phyloP scores from a whole-genome alignment of 2,888 invertebrate species.

The Parochlus steinenii region DNA sequence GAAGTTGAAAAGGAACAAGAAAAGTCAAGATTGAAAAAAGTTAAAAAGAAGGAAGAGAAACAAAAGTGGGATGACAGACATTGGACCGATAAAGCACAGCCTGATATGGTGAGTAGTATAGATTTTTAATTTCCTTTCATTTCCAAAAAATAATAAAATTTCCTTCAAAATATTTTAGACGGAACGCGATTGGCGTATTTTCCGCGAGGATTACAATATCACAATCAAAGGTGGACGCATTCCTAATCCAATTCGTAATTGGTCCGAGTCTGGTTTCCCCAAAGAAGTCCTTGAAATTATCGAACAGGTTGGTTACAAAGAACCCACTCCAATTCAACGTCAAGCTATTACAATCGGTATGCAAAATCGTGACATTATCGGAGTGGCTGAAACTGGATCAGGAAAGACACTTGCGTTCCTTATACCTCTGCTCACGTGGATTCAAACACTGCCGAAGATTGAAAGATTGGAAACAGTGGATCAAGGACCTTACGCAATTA shows the following conservation, averaged over 20 bases:
- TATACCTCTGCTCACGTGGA: slow-evolving; percentile 94
- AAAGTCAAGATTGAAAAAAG: slow-evolving; percentile 78
- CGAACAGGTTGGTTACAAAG: slow-evolving; percentile 87
- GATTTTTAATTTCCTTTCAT: no score
- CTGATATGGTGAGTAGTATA: no score
- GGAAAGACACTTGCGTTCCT: slow-evolving; percentile 98
- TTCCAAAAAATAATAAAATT: no score
- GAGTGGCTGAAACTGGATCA: slow-evolving; percentile 97
- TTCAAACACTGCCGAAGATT: slow-evolving; percentile 91
- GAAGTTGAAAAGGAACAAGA: slow-evolving; percentile 96
- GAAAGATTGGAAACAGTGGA: slow-evolving; percentile 80
- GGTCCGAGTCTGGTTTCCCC: slow-evolving; percentile 88
- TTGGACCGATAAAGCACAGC: slow-evolving; percentile 88
- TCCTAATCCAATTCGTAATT: slow-evolving; percentile 86
- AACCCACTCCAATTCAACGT: slow-evolving; percentile 97
- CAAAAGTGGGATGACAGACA: slow-evolving; percentile 98
- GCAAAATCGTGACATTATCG: slow-evolving; percentile 91
- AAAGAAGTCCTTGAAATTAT: slow-evolving; percentile 86
- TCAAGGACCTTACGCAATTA: slow-evolving; percentile 97
- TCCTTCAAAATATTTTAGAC: no score
- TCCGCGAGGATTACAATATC: slow-evolving; percentile 97
- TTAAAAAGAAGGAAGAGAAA: slow-evolving; percentile 90
- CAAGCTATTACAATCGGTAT: slow-evolving; percentile 98
- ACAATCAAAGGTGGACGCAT: slow-evolving; percentile 95
- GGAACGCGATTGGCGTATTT: slow-evolving; percentile 98